Conservation (phyloP, 2,113 vertebrate genomes). For the Dicrurus megarhynchus region DNA sequence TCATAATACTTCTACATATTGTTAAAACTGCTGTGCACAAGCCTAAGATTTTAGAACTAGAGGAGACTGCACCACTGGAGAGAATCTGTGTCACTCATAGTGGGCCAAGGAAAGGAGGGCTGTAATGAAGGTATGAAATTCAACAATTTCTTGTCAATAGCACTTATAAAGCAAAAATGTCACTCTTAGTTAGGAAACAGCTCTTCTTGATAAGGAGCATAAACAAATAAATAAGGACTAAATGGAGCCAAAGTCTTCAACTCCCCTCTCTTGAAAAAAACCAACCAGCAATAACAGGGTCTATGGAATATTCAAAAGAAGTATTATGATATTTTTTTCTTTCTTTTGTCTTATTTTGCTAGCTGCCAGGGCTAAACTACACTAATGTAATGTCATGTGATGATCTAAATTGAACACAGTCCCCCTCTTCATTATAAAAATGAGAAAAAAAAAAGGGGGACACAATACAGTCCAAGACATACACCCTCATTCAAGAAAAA, state of each 20-base stretch:
- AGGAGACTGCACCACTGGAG: conserved; percentile 18
- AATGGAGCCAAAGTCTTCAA: conserved; percentile 17
- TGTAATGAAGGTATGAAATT: neutral
- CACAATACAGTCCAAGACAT: neutral
- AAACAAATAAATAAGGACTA: conserved; percentile 3
- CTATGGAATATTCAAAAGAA: neutral
- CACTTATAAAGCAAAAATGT: neutral
- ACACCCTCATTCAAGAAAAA: neutral
- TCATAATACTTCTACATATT: conserved; percentile 59
- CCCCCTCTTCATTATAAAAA: neutral
- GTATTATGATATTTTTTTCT: neutral
- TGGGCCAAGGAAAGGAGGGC: neutral
- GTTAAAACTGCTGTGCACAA: conserved; percentile 55
- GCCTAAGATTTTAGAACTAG: conserved; percentile 46
- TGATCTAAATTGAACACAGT: neutral
- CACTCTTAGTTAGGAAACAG: neutral
- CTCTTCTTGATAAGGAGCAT: neutral
- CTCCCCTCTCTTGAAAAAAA: neutral
- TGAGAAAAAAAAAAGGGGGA: neutral
- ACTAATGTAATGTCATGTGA: neutral
- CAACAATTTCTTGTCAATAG: neutral
- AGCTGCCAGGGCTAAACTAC: neutral
- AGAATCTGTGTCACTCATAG: conserved; percentile 26
- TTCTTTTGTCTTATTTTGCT: neutral
- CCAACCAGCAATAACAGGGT: neutral